phyloP scores from a whole-genome alignment of 2,888 invertebrate genomes.

The Amaurobius ferox region DNA sequence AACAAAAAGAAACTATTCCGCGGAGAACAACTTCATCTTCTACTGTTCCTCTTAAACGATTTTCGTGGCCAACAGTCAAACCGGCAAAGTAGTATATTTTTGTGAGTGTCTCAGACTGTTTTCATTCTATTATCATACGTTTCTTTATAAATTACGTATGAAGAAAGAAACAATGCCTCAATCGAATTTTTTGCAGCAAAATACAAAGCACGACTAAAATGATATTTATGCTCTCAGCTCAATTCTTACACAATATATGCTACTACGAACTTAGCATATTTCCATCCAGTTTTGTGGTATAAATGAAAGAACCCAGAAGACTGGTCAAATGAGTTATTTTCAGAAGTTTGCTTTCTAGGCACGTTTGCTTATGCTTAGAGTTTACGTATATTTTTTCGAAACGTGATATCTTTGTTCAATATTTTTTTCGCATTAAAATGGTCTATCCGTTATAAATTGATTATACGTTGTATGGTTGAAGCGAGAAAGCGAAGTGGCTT shows the following conservation, averaged over 20 bases:
- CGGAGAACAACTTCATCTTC: background rate
- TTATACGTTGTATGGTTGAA: too few relatives aligned
- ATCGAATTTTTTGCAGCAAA: background rate
- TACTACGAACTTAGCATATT: background rate
- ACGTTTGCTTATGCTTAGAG: too few relatives aligned
- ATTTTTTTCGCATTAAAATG: too few relatives aligned
- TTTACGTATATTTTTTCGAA: too few relatives aligned
- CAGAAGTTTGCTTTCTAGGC: too few relatives aligned
- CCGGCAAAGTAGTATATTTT: constrained; percentile 13
- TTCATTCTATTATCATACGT: constrained; percentile 9
- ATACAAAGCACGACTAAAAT: constrained; percentile 2
- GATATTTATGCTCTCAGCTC: background rate
- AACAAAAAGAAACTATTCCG: background rate
- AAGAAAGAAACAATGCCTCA: constrained; percentile 11
- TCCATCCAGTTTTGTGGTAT: background rate
- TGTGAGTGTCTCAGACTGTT: background rate
- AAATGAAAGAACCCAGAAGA: too few relatives aligned
- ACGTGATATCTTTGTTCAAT: too few relatives aligned
- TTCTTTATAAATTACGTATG: constrained; percentile 11
- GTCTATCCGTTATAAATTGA: too few relatives aligned
- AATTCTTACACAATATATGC: background rate
- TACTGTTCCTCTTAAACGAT: background rate
- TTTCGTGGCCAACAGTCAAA: constrained; percentile 9
- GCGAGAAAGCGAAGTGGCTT: too few relatives aligned
- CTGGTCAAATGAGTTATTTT: too few relatives aligned